Evolutionary conservation across 2,888 invertebrate species (phyloP), one percentile per base, ranked within the genome.

Genomic region (Cheilosia vernalis): DNA sequence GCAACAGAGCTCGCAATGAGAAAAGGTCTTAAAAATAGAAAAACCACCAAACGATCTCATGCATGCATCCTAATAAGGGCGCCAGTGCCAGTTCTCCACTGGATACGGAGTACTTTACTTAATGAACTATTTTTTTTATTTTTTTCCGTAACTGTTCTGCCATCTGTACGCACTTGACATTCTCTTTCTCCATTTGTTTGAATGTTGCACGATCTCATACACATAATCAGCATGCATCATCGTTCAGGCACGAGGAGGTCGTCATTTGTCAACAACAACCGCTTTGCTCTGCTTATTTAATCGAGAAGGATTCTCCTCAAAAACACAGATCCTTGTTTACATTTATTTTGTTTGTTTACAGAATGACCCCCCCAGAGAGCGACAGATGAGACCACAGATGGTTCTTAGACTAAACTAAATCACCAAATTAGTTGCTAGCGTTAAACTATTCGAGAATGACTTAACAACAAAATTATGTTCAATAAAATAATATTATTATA

Each of bases 291-390:
- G 30, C 61, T 84, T 51, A 70, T 9, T 9, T 27, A 56, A 70
- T 58, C 47, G 49, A 67, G 13, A 55, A 66, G 30, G 13, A 70
- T n/a, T 21, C 19, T 51, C 60, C 19, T 51, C 60, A 61, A 55
- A 17, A 42, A 56, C 60, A 66, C 33, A 37, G 51, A 60, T 69
- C 30, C 55, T 78, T 69, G 40, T 53, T 69, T 55, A 63, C 17
- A 55, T 74, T 55, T 53, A n/a, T 53, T 55, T 42, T 37, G 30
- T 53, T 74, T 79, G 80, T 74, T 80, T 84, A 40, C 74, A 84
- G 84, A 84, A 80, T 66, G 74, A 84, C 80, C 80, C 83, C 83
- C 84, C 80, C 76, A 60, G 69, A 58, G 80, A 80, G 69, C 80
- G 64, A 70, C 64, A 42, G 84, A 80, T 80, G 84, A 70, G 63